A percentile compares a stretch with the other conserved stretches of the same genome.
Evolutionary conservation across 1,140 invertebrate species (phyloP).

Genomic region (Ladona fulva): DNA sequence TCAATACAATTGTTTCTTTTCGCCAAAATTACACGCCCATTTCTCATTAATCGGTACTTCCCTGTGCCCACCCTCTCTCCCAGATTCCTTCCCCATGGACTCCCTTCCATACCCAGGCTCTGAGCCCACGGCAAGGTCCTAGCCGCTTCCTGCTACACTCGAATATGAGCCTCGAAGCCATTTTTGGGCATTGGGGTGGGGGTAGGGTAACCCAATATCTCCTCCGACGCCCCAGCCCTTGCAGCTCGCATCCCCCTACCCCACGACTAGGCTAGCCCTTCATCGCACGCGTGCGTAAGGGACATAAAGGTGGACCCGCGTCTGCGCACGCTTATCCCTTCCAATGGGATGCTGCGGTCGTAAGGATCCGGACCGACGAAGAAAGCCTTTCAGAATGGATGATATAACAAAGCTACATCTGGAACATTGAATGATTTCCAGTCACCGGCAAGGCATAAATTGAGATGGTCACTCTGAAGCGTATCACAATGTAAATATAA

Average conservation of each 20-base stretch:
- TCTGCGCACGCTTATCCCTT: background rate
- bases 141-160: constrained; percentile 20
- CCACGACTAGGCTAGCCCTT: background rate
- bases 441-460: no score
- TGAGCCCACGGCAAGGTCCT: background rate
- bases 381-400: no score
- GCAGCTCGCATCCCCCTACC: background rate
- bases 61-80: background rate
- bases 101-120: background rate
- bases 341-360: background rate
- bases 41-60: background rate
- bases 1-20: no score
- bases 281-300: background rate
- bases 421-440: no score
- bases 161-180: constrained; percentile 38
- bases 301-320: background rate
- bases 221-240: constrained; percentile 6
- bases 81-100: background rate
- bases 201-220: constrained; percentile 26
- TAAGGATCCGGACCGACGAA: background rate
- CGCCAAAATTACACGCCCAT: no score
- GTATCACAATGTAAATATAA: no score
- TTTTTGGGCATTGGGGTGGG: constrained; percentile 53
- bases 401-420: no score
- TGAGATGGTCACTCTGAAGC: no score